A percentile compares a stretch with the other conserved stretches of the same genome.
Conservation (phyloP, 2,888 invertebrate genomes). For the Nasonia oneida region DNA sequence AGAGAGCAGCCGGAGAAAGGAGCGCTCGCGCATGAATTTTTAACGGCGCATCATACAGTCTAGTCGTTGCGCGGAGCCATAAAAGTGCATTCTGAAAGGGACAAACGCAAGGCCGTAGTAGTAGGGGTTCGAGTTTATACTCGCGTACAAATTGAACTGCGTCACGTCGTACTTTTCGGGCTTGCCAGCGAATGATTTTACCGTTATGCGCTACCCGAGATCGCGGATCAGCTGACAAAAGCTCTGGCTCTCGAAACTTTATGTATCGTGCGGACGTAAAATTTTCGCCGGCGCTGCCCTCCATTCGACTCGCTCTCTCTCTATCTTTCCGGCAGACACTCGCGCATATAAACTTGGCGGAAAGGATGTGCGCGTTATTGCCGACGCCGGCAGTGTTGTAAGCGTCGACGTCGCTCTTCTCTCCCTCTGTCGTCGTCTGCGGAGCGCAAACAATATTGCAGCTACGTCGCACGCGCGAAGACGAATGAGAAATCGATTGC, state of each 20-base stretch:
- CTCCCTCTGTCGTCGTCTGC: neutral
- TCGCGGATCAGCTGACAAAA: constrained; percentile 40
- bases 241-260: constrained; percentile 46
- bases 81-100: constrained; percentile 48
- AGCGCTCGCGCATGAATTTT: constrained; percentile 45
- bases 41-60: constrained; percentile 40
- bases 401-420: neutral
- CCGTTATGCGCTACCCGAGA: neutral
- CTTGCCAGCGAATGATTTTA: constrained; percentile 28
- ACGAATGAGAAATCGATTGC: constrained; percentile 66
- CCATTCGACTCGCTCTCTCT: neutral
- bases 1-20: neutral
- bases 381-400: constrained; percentile 43
- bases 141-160: constrained; percentile 42
- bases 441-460: constrained; percentile 64
- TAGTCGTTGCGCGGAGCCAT: constrained; percentile 1
- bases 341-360: constrained; percentile 49
- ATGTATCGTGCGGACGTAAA: constrained; percentile 54
- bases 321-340: neutral
- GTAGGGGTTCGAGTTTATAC: constrained; percentile 25
- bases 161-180: constrained; percentile 30
- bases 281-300: constrained; percentile 22
- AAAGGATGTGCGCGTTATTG: constrained; percentile 63
- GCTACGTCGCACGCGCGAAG: constrained; percentile 60
- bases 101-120: neutral